Evolutionary conservation across 2,113 vertebrate species (phyloP).

Genomic region (Lepisosteus oculatus): DNA sequence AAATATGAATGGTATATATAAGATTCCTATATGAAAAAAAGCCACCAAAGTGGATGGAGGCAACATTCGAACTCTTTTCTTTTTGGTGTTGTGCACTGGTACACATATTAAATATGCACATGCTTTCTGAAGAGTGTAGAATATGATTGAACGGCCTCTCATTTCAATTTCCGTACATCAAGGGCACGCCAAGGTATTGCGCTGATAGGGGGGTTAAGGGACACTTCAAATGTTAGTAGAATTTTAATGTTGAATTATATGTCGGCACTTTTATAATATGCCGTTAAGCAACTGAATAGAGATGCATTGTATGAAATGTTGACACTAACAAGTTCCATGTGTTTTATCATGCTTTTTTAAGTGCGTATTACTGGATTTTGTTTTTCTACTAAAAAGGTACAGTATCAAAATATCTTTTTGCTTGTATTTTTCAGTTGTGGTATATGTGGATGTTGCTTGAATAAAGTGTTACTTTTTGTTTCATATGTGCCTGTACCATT

Average conservation of each 20-base stretch:
- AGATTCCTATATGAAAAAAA: conserved; percentile 27
- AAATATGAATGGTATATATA: conserved; percentile 43
- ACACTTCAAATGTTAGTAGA: no score
- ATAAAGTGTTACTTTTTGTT: no score
- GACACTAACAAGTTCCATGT: no score
- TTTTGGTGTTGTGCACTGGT: conserved; percentile 44
- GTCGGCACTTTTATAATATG: not conserved
- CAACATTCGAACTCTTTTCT: conserved; percentile 46
- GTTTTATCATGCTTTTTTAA: not conserved
- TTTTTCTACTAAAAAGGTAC: not conserved
- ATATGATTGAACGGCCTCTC: conserved; percentile 39
- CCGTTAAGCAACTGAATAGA: not conserved
- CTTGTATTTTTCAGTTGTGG: no score
- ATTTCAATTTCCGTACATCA: conserved; percentile 37
- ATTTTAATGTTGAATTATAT: no score
- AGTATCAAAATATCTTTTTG: not conserved
- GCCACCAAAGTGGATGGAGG: conserved; percentile 13
- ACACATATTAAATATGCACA: conserved; percentile 39
- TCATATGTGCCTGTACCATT: no score
- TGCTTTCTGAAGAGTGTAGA: conserved; percentile 39
- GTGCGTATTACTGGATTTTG: not conserved
- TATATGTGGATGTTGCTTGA: no score
- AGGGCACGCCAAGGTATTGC: conserved; percentile 40
- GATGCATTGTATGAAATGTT: no score
- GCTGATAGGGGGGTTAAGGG: not conserved